These are phyloP conservation scores for Phortica magna DNA, from an alignment of 2,888 invertebrate species.

Conservation along the genomic window DNA sequence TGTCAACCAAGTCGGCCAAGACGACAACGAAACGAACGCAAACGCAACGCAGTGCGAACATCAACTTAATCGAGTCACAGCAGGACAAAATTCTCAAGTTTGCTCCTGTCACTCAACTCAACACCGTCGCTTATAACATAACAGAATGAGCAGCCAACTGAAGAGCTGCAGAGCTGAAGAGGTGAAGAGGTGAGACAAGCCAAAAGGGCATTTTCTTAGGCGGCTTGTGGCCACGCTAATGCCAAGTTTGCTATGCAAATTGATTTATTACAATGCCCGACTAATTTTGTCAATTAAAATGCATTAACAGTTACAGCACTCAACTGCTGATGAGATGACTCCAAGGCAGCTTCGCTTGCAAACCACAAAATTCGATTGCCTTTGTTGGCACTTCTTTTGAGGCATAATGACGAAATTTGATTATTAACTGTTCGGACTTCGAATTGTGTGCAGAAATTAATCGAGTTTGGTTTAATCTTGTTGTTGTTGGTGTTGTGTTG, in stretches of 20 bases:
- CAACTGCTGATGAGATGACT: no score
- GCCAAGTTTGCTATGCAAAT: background rate
- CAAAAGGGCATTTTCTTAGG: background rate
- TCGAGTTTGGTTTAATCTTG: background rate
- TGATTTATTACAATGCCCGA: background rate
- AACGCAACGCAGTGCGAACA: conserved; percentile 24
- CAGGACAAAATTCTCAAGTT: conserved; percentile 41
- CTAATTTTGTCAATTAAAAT: background rate
- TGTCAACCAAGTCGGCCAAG: conserved; percentile 3
- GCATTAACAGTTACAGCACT: no score
- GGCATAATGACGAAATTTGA: conserved; percentile 1
- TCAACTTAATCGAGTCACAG: conserved; percentile 53
- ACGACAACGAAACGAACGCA: conserved; percentile 37
- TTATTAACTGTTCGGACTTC: conserved; percentile 11
- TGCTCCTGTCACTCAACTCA: conserved; percentile 52
- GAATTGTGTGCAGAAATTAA: conserved; percentile 23
- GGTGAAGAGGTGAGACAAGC: no score
- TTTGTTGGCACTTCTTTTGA: conserved; percentile 5
- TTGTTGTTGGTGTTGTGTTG: background rate
- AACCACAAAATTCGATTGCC: conserved; percentile 33
- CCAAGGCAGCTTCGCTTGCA: background rate
- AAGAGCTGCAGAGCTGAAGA: no score
- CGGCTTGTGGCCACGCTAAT: background rate
- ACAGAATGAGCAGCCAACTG: no score
- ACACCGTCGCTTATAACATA: conserved; percentile 31